phyloP scores from a whole-genome alignment of 30 jellyfish, hydroid and myxozoan species.

The Aurelia coerulea region DNA sequence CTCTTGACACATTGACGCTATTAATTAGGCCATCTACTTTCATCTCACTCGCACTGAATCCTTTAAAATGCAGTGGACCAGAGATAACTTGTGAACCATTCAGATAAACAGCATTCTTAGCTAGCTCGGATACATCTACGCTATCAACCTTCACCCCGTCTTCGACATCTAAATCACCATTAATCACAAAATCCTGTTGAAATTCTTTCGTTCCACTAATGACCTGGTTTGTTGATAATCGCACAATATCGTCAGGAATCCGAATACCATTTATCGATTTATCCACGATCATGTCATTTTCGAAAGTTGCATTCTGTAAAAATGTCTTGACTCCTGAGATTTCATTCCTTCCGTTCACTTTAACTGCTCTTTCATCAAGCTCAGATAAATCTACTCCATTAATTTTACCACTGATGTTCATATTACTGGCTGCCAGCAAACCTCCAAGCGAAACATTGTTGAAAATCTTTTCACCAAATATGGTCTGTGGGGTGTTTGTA shows the following conservation, averaged over 20 bases:
- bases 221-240: conserved; percentile 46
- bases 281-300: not conserved
- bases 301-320: conserved; percentile 15
- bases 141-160: conserved; percentile 58
- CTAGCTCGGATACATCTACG: conserved; percentile 65
- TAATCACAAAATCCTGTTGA: conserved; percentile 25
- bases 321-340: conserved; percentile 53
- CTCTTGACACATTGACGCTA: conserved; percentile 59
- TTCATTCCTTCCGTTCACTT: not conserved
- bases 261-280: conserved; percentile 56
- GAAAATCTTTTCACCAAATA: conserved; percentile 60
- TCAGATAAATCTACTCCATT: conserved; percentile 54
- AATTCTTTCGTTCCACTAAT: conserved; percentile 54
- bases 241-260: conserved; percentile 58
- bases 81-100: conserved; percentile 30
- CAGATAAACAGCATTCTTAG: conserved; percentile 35
- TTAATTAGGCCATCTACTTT: conserved; percentile 48
- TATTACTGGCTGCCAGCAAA: not conserved
- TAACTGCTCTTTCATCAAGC: conserved; percentile 25
- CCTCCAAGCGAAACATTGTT: conserved; percentile 14
- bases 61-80: conserved; percentile 33
- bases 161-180: conserved; percentile 62
- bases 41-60: conserved; percentile 3
- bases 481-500: conserved; percentile 59
- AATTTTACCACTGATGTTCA: conserved; percentile 33